Percentiles rank a stretch among this genome's conserved stretches.
phyloP scores from a whole-genome alignment of 1,140 invertebrate species.

The Tetranychus cinnabarinus region DNA sequence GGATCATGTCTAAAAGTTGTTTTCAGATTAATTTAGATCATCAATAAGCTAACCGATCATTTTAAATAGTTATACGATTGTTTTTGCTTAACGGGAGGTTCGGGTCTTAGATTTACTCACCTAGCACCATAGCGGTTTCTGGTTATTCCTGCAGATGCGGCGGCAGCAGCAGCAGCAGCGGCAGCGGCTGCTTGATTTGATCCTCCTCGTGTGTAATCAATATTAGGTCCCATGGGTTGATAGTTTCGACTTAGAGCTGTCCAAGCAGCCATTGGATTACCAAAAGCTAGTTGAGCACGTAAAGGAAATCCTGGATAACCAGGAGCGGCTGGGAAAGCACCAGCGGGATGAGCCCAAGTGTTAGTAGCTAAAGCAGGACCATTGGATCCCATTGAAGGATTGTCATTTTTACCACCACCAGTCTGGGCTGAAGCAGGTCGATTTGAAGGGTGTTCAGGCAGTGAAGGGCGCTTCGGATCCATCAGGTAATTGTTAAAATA shows the following conservation, averaged over 20 bases:
- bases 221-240: neutral
- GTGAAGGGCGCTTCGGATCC: constrained; percentile 78
- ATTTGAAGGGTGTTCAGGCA: constrained; percentile 62
- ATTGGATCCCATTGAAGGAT: constrained; percentile 5
- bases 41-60: neutral
- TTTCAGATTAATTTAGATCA: constrained; percentile 1
- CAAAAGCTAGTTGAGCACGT: constrained; percentile 8
- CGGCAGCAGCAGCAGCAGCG: too few species aligned
- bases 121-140: neutral
- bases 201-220: neutral
- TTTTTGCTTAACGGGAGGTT: neutral
- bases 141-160: neutral
- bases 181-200: too few species aligned
- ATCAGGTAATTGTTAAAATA: constrained; percentile 95
- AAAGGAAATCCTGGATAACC: constrained; percentile 4
- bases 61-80: neutral
- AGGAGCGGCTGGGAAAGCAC: constrained; percentile 7
- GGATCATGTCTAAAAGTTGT: constrained; percentile 18
- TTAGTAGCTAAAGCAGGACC: neutral
- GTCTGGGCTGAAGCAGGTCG: constrained; percentile 14
- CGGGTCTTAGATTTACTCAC: neutral
- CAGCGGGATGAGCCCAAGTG: constrained; percentile 1
- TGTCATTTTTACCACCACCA: neutral
- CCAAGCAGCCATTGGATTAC: constrained; percentile 1
- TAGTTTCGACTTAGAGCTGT: neutral